These are phyloP conservation scores for Vireo griseus DNA, from an alignment of 2,797 vertebrate genomes.

Conservation along the genomic window DNA sequence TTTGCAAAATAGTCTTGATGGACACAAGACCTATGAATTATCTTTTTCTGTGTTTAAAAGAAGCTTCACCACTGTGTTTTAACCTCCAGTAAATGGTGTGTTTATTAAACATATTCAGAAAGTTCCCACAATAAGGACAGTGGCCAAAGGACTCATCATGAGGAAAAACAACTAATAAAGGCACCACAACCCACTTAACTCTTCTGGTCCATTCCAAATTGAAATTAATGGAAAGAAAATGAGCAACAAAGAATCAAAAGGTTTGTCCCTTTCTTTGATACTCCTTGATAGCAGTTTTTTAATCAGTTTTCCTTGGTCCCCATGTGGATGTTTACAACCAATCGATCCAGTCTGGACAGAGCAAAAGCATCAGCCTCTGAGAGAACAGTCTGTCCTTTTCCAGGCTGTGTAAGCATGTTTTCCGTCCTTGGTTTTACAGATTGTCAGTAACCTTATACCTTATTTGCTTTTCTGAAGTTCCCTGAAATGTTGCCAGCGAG, in stretches of 20 bases:
- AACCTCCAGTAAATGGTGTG: fast-evolving
- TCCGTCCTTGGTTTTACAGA: slow-evolving; percentile 29
- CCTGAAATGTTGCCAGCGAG: background rate
- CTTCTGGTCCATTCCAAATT: background rate
- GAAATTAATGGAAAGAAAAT: background rate
- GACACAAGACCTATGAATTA: background rate
- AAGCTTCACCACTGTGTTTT: background rate
- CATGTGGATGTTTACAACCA: background rate
- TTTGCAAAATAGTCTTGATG: background rate
- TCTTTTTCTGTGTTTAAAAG: background rate
- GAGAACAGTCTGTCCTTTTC: slow-evolving; percentile 27
- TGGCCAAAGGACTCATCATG: background rate
- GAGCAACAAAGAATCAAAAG: background rate
- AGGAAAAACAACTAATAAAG: background rate
- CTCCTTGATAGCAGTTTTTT: background rate
- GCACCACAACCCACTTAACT: background rate
- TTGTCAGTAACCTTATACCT: slow-evolving; percentile 28
- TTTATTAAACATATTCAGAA: background rate
- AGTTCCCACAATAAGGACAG: background rate
- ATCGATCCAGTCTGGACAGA: background rate
- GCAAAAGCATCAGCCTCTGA: background rate
- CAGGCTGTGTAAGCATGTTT: background rate
- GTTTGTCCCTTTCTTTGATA: background rate
- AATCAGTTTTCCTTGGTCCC: background rate
- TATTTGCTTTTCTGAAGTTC: slow-evolving; percentile 34